These are phyloP conservation scores for Noturus placidus DNA, from an alignment of 2,113 vertebrate genomes.

Conservation along the genomic window DNA sequence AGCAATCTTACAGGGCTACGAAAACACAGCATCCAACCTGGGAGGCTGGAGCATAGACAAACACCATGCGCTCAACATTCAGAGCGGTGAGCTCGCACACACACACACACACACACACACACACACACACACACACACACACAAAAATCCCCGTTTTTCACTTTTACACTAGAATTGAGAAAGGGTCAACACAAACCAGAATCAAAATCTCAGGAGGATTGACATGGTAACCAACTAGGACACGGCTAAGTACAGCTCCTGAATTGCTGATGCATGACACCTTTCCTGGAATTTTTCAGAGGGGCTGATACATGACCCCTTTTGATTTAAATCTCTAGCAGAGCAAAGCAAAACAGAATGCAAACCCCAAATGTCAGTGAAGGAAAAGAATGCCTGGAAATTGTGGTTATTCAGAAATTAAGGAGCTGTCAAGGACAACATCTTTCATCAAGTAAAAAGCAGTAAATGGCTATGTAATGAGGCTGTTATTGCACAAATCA, in stretches of 20 bases:
- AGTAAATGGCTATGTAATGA: neutral
- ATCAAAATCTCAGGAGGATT: neutral
- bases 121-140: neutral
- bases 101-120: neutral
- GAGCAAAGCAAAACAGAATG: neutral
- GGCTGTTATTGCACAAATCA: neutral
- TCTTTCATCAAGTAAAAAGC: neutral
- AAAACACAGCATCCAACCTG: slow-evolving; percentile 90
- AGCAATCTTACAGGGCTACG: slow-evolving; percentile 90
- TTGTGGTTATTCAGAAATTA: neutral
- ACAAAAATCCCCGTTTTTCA: neutral
- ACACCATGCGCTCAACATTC: slow-evolving; percentile 95
- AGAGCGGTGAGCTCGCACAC: slow-evolving; percentile 81
- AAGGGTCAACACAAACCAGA: neutral
- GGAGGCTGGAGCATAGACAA: slow-evolving; percentile 94
- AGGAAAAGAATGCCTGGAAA: neutral
- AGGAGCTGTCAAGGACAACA: neutral
- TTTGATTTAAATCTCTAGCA: neutral
- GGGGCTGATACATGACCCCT: neutral
- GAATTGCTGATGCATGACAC: neutral
- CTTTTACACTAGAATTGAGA: neutral
- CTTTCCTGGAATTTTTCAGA: neutral
- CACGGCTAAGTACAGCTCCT: neutral
- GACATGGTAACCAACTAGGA: neutral
- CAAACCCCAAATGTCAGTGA: neutral